Evolutionary conservation across 2,113 vertebrate species (phyloP), one percentile per base, ranked within the genome.

Genomic region (Rhipidura dahli): DNA sequence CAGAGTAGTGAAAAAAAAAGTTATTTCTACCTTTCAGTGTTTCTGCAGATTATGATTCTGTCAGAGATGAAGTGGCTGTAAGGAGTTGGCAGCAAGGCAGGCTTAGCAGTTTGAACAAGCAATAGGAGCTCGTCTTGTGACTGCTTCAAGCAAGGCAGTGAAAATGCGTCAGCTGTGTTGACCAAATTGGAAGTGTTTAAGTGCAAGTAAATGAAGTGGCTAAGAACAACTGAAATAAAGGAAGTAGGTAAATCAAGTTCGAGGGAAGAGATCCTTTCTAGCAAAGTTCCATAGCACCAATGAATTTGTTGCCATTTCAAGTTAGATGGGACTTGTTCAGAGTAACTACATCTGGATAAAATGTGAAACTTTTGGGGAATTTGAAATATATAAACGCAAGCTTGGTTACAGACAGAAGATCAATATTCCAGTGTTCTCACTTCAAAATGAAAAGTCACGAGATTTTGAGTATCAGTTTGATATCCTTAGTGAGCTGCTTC

Each of bases 291-390:
- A 16, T 14, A 39, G 24, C 44, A 60, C 14, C 24, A 33, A 2
- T 53, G 26, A 10, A 22, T 33, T 9, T 8, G 5, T 61, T 3
- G 0, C 31, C 23, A 10, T 56, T 80, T 89, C 5, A 24, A 3
- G 28, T 57, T 66, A 42, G 13, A 5, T 37, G 37, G 27, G 9
- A 2, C 15, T 51, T 76, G 21, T 35, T 85, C 51, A 50, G 61
- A 39, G 39, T 35, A 30, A 7, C 37, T 64, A 21, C 0, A 2
- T 33, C 51, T 37, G 27, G 12, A 15, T 37, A 37, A 61, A 77
- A 47, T 0, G 1, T 35, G 21, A 63, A 54, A 33, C 13, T 68
- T 90, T 3, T 4, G 5, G 13, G 24, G 7, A 6, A 21, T 57
- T n/a, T 42, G 31, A 75, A 76, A 50, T 50, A 54, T 6, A 7